Conservation (phyloP, 2,113 vertebrate genomes). For the Mesoclemmys tuberculata region DNA sequence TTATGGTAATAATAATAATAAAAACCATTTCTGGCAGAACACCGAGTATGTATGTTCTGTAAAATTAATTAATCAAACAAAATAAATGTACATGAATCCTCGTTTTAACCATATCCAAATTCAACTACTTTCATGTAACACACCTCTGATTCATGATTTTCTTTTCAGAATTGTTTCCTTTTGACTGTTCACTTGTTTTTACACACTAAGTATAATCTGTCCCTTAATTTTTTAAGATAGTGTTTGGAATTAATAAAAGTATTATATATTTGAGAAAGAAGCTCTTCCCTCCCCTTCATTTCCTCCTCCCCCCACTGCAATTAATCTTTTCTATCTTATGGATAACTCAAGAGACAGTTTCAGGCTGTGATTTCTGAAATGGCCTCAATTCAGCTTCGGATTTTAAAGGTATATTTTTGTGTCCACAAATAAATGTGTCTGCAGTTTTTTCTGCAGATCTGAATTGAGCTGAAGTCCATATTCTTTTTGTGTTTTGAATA, state of each 20-base stretch:
- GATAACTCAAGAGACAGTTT: not conserved
- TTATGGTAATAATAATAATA: constrained; percentile 47
- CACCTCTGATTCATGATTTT: not conserved
- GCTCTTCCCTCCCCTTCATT: not conserved
- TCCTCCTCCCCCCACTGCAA: no score
- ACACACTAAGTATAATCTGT: not conserved
- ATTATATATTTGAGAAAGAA: not conserved
- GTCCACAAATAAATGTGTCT: not conserved
- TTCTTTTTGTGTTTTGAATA: not conserved
- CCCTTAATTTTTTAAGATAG: not conserved
- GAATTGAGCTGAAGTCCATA: not conserved
- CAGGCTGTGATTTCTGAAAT: not conserved
- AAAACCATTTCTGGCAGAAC: constrained; percentile 9
- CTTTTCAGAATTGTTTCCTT: not conserved
- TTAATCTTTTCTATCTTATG: not conserved
- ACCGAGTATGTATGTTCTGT: not conserved
- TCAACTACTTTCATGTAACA: not conserved
- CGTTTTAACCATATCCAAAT: not conserved
- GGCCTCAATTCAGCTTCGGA: not conserved
- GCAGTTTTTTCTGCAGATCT: not conserved
- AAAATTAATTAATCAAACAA: not conserved
- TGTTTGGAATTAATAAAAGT: not conserved
- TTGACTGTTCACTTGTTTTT: not conserved
- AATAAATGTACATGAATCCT: not conserved
- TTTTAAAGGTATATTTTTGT: constrained; percentile 25